Base-by-base conservation (phyloP, 2,113 vertebrate genomes). In the Otocyon megalotis region DNA sequence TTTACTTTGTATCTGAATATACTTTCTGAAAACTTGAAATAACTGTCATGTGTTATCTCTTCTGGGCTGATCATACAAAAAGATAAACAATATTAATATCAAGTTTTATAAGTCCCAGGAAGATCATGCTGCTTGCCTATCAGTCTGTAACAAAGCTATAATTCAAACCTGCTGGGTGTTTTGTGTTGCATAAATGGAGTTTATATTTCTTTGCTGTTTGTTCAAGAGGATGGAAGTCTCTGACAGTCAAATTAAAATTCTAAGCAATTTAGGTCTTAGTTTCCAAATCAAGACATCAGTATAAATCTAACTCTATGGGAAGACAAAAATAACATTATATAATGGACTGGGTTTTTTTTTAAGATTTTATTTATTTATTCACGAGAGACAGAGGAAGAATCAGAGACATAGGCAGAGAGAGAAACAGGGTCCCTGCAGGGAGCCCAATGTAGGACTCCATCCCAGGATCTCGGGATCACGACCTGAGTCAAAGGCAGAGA, bases 161-260 rank as follows among this genome's bases (percentile, higher is more conserved):
- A 94, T 76, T 88, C 50, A 96, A 71, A 86, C 13, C 50, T 43
- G 5, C 22, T 20, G 15, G 35, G 32, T 80, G 43, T 89, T 69
- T 35, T 8, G 6, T n/a, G 17, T 65, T 58, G 53, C 96, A 72
- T 94, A 89, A 93, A 60, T 43, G 13, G 72, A 77, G 5, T 48
- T 92, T 92, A 69, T 62, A 81, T 69, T 67, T 79, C 60, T 87
- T 96, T 26, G 19, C 37, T 83, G 32, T 92, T 96, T 95, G 35
- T 77, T 22, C 43, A 85, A 95, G 58, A 74, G 69, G 32, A 93
- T 84, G 54, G 65, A 63, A 53, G 17, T 71, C 28, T 87, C 74
- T 65, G 91, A 94, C 35, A 60, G 22, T 26, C 77, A 88, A 56
- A 74, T 76, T 54, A 89, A 90, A 82, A 86, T 80, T 72, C 54